Percentiles rank a stretch among this genome's conserved stretches.
These are phyloP conservation scores for Solenodon paradoxus DNA, from an alignment of 2,113 vertebrate genomes.

Conservation along the genomic window DNA sequence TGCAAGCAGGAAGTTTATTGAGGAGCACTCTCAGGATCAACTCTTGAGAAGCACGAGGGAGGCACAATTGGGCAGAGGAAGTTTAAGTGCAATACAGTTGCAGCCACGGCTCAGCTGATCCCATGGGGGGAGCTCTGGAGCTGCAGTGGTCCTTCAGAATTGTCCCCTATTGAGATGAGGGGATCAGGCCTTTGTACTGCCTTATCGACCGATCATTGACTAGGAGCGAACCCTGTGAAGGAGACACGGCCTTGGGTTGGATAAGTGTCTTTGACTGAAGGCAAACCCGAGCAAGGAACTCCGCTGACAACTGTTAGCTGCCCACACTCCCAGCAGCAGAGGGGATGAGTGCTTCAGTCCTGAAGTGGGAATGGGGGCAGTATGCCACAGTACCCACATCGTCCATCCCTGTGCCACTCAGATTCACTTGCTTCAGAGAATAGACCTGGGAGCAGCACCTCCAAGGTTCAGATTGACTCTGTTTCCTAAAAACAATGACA, in stretches of 20 bases:
- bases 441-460: neutral
- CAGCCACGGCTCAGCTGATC: neutral
- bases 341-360: neutral
- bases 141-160: neutral
- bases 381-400: neutral
- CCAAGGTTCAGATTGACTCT: neutral
- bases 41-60: neutral
- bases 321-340: neutral
- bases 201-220: neutral
- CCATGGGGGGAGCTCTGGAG: neutral
- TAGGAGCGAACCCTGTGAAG: neutral
- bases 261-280: neutral
- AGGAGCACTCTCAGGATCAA: neutral
- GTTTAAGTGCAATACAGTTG: neutral
- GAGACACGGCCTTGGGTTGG: neutral
- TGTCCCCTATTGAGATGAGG: neutral
- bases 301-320: neutral
- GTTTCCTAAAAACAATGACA: neutral
- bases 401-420: neutral
- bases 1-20: conserved; percentile 37
- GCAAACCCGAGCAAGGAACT: neutral
- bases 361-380: neutral
- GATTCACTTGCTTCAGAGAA: neutral
- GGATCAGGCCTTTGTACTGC: neutral
- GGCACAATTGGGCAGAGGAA: neutral